Conservation (phyloP, 30 jellyfish, hydroid and myxozoan species). For the Cassiopea xamachana region DNA sequence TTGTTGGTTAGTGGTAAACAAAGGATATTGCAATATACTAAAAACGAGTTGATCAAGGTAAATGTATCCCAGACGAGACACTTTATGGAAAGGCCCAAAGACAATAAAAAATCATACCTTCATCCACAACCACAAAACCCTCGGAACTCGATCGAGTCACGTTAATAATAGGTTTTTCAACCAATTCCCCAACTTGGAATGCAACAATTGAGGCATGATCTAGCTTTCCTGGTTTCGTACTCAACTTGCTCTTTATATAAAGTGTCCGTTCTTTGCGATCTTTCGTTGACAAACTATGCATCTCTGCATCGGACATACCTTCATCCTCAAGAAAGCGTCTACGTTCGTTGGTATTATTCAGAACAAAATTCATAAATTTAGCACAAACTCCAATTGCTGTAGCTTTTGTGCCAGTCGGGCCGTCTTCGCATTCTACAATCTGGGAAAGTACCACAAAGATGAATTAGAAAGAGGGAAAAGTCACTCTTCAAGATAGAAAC, state of each 20-base stretch:
- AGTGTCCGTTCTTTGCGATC: conserved; percentile 66
- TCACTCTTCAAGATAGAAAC: too few species aligned
- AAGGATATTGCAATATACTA: too few species aligned
- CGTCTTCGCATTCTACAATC: conserved; percentile 55
- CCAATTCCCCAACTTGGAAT: conserved; percentile 74
- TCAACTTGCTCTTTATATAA: conserved; percentile 54
- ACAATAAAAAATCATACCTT: conserved; percentile 1
- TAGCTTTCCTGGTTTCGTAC: conserved; percentile 77
- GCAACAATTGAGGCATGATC: conserved; percentile 95
- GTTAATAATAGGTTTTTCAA: conserved; percentile 26
- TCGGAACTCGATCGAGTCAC: not conserved
- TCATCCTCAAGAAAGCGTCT: conserved; percentile 68
- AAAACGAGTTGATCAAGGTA: too few species aligned
- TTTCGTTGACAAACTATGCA: conserved; percentile 39
- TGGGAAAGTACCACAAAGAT: not conserved
- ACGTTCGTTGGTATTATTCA: conserved; percentile 63
- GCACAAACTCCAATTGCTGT: conserved; percentile 86
- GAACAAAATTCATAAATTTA: conserved; percentile 73
- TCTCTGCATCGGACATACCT: conserved; percentile 40
- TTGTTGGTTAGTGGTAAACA: too few species aligned
- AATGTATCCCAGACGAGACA: too few species aligned
- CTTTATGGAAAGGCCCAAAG: too few species aligned
- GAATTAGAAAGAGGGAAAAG: too few species aligned
- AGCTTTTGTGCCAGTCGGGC: conserved; percentile 46
- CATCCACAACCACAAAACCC: not conserved